Evolutionary conservation across 2,797 vertebrate genomes (phyloP), one percentile per base, ranked within the genome.

Genomic region (Astyanax mexicanus): DNA sequence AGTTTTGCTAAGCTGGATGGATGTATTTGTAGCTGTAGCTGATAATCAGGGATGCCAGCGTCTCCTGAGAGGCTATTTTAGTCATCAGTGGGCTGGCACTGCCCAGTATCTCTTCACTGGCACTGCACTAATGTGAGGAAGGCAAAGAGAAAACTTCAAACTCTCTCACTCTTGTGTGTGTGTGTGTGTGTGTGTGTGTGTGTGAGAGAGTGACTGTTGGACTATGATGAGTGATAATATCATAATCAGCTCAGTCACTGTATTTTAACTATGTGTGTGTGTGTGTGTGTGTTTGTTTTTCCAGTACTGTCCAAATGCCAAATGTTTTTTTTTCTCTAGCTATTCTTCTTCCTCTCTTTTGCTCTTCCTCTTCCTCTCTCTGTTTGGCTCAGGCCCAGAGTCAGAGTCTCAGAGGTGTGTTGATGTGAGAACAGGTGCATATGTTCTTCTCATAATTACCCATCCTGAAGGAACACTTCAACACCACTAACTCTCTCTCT

Each of bases 371-470:
- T 29, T 60, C 11, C 37, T 72, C n/a, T n/a, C n/a, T n/a, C n/a
- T n/a, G n/a, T n/a, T 66, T 72, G 69, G 69, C 65, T 70, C 29
- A 27, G 35, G 35, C 52, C 65, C 58, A 67, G 52, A 80, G 49
- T n/a, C 35, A 1, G 35, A 44, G 29, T 65, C 38, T 70, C 44
- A 17, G 54, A 64, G 12, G 73, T 17, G 32, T 51, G 58, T 62
- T 74, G 70, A 74, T 57, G 19, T 71, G 75, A 58, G 75, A 74
- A 44, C 80, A 70, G 73, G 44, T 79, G 69, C 72, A 78, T 75
- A 78, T 81, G 76, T 65, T 81, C 54, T 71, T 60, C 70, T 62
- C 62, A 62, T 79, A 75, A 81, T 75, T 67, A 72, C 40, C 23
- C 32, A 49, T 78, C 75, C 69, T 52, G 55, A 37, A 72, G 68